phyloP scores from a whole-genome alignment of 2,113 vertebrate species.

The Aythya baeri region DNA sequence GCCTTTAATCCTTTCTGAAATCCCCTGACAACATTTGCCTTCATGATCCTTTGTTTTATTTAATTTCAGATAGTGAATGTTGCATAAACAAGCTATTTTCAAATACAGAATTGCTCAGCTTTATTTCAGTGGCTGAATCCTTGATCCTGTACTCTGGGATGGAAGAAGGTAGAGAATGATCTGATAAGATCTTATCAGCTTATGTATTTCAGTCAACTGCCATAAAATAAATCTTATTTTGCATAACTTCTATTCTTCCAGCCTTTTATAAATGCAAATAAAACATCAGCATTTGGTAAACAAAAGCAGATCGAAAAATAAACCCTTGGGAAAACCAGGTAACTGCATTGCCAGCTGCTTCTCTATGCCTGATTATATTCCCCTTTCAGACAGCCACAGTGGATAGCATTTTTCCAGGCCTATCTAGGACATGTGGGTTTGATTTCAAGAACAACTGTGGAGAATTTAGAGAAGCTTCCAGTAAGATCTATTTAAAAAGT shows the following conservation, averaged over 20 bases:
- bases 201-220: not conserved
- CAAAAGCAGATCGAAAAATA: not conserved
- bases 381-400: not conserved
- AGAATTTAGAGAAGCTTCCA: not conserved
- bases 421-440: not conserved
- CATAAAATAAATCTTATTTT: slow-evolving; percentile 8
- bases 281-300: not conserved
- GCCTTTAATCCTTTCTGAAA: not conserved
- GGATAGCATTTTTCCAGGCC: not conserved
- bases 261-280: not conserved
- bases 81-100: slow-evolving; percentile 8
- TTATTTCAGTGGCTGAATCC: slow-evolving; percentile 24
- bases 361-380: not conserved
- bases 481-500: not conserved
- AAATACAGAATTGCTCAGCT: slow-evolving; percentile 14
- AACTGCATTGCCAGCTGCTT: not conserved
- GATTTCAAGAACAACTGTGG: not conserved
- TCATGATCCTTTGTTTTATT: not conserved
- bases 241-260: not conserved
- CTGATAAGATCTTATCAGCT: slow-evolving; percentile 21
- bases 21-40: not conserved
- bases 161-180: not conserved
- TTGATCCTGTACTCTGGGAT: not conserved
- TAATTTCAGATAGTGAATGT: not conserved
- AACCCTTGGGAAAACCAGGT: not conserved